These are phyloP conservation scores for Chloroceryle inda DNA, from an alignment of 2,797 vertebrate species.

Conservation along the genomic window DNA sequence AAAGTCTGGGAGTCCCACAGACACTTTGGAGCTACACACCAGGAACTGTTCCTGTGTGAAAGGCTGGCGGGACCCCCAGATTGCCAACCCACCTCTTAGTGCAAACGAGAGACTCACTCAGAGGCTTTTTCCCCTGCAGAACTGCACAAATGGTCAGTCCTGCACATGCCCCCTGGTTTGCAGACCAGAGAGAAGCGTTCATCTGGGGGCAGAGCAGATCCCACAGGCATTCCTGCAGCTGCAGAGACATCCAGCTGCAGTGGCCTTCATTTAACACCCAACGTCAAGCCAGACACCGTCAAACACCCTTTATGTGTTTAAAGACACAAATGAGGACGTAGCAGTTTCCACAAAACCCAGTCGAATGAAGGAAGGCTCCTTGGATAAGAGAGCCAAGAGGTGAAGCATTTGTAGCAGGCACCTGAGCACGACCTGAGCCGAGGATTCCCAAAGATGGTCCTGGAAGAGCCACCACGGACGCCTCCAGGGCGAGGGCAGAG, in stretches of 20 bases:
- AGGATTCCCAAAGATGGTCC: not conserved
- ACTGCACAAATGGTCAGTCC: not conserved
- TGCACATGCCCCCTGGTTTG: not conserved
- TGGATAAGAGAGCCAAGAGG: not conserved
- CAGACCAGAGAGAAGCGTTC: not conserved
- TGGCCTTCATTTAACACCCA: not conserved
- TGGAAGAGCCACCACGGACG: not conserved
- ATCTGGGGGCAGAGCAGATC: not conserved
- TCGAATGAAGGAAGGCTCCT: not conserved
- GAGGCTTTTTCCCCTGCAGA: not conserved
- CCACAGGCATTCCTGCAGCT: not conserved
- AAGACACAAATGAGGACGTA: not conserved
- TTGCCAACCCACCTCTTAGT: rapidly evolving
- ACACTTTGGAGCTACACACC: not conserved
- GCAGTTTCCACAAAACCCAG: not conserved
- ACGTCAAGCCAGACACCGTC: not conserved
- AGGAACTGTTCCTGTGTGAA: too few species aligned
- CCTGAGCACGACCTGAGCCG: not conserved
- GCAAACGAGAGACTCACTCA: not conserved
- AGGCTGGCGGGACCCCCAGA: not conserved
- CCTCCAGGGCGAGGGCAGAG: not conserved
- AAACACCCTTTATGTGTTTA: not conserved
- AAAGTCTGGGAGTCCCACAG: not conserved
- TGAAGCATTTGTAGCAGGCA: not conserved
- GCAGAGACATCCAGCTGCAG: not conserved